phyloP scores from a whole-genome alignment of 2,113 vertebrate species.

The Lamprotornis superbus region DNA sequence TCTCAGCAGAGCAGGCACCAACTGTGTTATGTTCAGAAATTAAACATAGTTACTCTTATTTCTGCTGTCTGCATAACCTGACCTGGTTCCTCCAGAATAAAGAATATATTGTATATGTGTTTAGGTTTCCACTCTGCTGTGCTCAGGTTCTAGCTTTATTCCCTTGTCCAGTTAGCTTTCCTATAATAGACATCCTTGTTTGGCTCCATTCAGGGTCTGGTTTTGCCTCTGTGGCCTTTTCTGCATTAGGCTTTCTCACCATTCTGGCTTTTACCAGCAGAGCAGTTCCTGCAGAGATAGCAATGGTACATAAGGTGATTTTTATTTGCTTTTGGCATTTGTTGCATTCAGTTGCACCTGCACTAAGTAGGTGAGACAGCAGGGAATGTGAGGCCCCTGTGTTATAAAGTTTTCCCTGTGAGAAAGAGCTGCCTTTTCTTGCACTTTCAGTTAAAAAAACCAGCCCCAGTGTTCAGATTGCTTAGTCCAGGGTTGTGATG shows the following conservation, averaged over 20 bases:
- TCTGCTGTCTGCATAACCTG: background rate
- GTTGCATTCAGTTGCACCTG: background rate
- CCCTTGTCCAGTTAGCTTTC: background rate
- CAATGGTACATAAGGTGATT: background rate
- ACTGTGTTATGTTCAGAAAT: background rate
- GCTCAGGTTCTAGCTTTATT: conserved; percentile 1
- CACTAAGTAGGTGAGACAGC: background rate
- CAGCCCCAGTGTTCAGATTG: background rate
- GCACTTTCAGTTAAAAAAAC: background rate
- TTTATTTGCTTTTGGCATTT: background rate
- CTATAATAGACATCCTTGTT: background rate
- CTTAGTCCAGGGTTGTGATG: background rate
- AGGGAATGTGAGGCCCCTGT: background rate
- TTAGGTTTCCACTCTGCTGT: background rate
- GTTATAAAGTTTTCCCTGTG: background rate
- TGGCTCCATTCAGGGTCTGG: background rate
- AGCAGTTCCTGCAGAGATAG: background rate
- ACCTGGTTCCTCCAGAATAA: background rate
- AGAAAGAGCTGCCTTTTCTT: background rate
- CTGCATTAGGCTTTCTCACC: background rate
- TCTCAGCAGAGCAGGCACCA: background rate
- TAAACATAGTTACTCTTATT: background rate
- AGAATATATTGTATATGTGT: background rate
- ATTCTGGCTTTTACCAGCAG: background rate
- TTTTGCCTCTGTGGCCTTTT: background rate